Conservation (phyloP, 2,113 vertebrate genomes). For the Spermophilus dauricus region DNA sequence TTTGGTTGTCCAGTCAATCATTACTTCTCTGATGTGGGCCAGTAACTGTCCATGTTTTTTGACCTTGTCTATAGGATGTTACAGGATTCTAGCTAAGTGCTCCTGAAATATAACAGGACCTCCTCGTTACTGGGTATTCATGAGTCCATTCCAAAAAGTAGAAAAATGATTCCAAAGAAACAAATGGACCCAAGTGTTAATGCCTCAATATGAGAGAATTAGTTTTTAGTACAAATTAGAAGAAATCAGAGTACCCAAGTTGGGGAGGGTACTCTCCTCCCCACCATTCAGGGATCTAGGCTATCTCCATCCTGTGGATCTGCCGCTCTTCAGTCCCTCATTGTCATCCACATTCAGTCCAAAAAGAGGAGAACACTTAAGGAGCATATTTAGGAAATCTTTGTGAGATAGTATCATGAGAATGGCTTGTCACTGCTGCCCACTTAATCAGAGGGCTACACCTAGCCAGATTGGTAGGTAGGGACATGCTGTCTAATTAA, state of each 20-base stretch:
- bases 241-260: neutral
- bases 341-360: neutral
- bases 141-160: neutral
- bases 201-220: neutral
- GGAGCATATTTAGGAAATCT: neutral
- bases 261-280: neutral
- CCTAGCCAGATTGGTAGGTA: neutral
- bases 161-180: neutral
- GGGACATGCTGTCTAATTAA: neutral
- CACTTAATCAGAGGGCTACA: neutral
- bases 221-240: neutral
- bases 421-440: neutral
- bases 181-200: neutral
- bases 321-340: neutral
- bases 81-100: neutral
- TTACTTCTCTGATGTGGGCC: neutral
- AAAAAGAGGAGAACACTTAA: neutral
- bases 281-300: neutral
- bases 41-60: neutral
- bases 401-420: neutral
- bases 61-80: neutral
- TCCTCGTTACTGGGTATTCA: neutral
- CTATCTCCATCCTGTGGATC: neutral
- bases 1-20: neutral
- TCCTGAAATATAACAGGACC: neutral